Evolutionary conservation across 2,113 vertebrate genomes (phyloP), one percentile per base, ranked within the genome.

Genomic region (Pelecanoides urinatrix): DNA sequence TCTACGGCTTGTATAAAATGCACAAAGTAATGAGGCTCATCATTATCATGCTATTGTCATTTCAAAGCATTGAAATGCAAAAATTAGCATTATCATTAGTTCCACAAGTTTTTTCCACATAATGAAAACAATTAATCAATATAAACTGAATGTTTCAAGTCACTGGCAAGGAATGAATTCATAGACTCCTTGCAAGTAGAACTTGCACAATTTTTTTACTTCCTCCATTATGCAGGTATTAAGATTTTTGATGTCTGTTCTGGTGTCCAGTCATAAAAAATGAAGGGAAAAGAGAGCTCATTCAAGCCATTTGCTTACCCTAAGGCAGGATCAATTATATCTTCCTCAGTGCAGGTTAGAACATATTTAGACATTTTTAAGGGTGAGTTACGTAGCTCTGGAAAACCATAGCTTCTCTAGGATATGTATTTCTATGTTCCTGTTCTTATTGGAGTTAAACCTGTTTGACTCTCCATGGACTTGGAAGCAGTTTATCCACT

Each of bases 21-120:
- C 62, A 83, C 17, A 47, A 42, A 90, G 84, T 92, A 96, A 95
- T 92, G 63, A 97, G 65, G 72, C 73, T 97, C 66, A 81, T 95
- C 96, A 97, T 97, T 92, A 74, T 87, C 75, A 61, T 93, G 50
- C 82, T 71, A 77, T 95, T 98, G 94, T 95, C 66, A 97, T 98
- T 98, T 97, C 87, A 97, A 85, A 96, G 91, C 92, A 92, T 32
- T 96, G 93, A 97, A 97, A 95, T 96, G 45, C 52, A 96, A 84
- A 98, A 98, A 86, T 96, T 95, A 97, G 52, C 83, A 96, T 96
- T 90, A 95, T 78, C 82, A 97, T 98, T 97, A 98, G 92, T 97
- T 98, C 92, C 95, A 97, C 91, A 97, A 92, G 50, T 96, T 91
- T 91, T 96, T 94, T 96, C 87, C 88, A 91, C 92, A 96, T 77